These are phyloP conservation scores for Toxostoma redivivum DNA, from an alignment of 2,113 vertebrate species.

Conservation along the genomic window DNA sequence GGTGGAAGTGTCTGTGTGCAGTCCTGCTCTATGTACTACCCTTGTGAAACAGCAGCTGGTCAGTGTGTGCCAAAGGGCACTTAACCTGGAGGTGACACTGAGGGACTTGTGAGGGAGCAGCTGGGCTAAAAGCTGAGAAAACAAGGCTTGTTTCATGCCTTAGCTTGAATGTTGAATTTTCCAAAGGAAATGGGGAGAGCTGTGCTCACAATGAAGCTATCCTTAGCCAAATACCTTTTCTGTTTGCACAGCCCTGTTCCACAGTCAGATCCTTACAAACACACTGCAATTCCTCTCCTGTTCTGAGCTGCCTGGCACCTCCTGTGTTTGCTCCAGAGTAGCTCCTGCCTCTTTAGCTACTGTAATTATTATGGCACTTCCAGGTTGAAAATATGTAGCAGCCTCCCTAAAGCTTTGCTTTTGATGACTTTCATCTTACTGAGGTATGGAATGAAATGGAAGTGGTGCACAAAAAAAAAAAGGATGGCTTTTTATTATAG, in stretches of 20 bases:
- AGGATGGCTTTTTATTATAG: background rate
- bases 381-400: background rate
- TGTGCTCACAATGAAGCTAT: background rate
- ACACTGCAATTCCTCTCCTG: background rate
- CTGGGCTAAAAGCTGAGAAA: background rate
- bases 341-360: background rate
- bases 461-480: background rate
- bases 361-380: background rate
- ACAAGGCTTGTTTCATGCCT: background rate
- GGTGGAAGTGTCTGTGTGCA: background rate
- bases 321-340: background rate
- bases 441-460: background rate
- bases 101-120: background rate
- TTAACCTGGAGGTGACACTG: background rate
- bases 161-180: background rate
- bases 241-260: background rate
- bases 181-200: background rate
- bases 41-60: background rate
- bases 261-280: background rate
- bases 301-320: background rate
- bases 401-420: background rate
- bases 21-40: accelerated
- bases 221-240: background rate
- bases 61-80: no score
- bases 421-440: background rate